Evolutionary conservation across 2,888 invertebrate species (phyloP).

Genomic region (Camptogramma bilineatum): DNA sequence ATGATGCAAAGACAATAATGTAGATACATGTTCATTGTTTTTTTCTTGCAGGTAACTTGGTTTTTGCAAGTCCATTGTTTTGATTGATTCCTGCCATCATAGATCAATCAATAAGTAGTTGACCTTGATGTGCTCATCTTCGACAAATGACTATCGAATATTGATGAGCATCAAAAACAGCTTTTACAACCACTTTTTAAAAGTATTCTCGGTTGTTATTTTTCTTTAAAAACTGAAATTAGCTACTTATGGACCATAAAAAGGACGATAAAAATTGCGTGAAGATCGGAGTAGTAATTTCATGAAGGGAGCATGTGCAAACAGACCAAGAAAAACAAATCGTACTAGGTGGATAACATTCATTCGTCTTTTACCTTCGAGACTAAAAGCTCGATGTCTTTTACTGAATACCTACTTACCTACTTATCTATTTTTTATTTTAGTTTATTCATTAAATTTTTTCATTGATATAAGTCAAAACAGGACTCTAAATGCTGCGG

Average conservation of each 20-base stretch:
- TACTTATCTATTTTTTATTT: too few species aligned
- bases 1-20: too few species aligned
- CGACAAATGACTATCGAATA: conserved; percentile 36
- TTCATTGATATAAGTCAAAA: too few species aligned
- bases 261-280: conserved; percentile 20
- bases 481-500: too few species aligned
- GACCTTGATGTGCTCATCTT: conserved; percentile 39
- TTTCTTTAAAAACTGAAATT: conserved; percentile 26
- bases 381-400: too few species aligned
- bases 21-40: not conserved
- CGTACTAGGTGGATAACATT: too few species aligned
- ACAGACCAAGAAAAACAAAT: not conserved
- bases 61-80: conserved; percentile 14
- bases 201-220: conserved; percentile 25
- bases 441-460: too few species aligned
- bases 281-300: conserved; percentile 10
- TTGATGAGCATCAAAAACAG: conserved; percentile 34
- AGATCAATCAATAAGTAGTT: conserved; percentile 37
- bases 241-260: conserved; percentile 29
- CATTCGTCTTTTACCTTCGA: too few species aligned
- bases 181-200: conserved; percentile 24
- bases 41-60: not conserved
- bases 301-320: not conserved
- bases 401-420: too few species aligned
- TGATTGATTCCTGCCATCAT: conserved; percentile 24